Evolutionary conservation across 1,140 invertebrate genomes (phyloP).

Genomic region (Grapholita molesta): DNA sequence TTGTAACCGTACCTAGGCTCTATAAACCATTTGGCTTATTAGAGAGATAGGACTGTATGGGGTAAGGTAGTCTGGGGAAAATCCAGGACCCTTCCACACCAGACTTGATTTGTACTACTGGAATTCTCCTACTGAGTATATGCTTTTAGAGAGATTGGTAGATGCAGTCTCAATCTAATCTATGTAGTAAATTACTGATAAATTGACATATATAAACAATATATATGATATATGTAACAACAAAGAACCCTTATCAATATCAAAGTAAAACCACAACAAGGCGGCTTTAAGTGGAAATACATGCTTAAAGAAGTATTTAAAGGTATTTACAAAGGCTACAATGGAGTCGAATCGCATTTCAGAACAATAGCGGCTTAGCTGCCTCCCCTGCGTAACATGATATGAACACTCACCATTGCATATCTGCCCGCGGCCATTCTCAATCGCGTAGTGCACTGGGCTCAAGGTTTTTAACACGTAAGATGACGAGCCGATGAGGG

Average conservation of each 20-base stretch:
- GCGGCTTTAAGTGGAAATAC: background rate
- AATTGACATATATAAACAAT: too few species aligned
- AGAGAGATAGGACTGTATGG: too few species aligned
- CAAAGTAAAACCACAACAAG: background rate
- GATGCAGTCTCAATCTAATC: too few species aligned
- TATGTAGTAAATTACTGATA: too few species aligned
- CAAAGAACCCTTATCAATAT: background rate
- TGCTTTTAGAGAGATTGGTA: too few species aligned
- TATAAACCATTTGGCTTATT: too few species aligned
- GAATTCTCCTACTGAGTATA: too few species aligned
- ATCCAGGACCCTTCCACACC: too few species aligned
- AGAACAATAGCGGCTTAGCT: background rate
- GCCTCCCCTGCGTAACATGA: conserved; percentile 4
- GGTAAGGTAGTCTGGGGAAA: too few species aligned
- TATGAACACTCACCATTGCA: conserved; percentile 57
- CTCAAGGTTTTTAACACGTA: conserved; percentile 55
- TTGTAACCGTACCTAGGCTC: too few species aligned
- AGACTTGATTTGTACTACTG: too few species aligned
- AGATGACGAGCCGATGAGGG: conserved; percentile 32
- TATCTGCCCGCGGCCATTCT: conserved; percentile 47
- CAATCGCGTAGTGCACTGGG: conserved; percentile 52
- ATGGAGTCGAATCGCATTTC: background rate
- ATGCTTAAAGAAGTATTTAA: background rate
- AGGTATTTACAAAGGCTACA: background rate
- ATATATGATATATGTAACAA: background rate